A percentile compares a stretch with the other conserved stretches of the same genome.
Conservation (phyloP, 1,140 invertebrate species). For the Calephelis virginiensis region DNA sequence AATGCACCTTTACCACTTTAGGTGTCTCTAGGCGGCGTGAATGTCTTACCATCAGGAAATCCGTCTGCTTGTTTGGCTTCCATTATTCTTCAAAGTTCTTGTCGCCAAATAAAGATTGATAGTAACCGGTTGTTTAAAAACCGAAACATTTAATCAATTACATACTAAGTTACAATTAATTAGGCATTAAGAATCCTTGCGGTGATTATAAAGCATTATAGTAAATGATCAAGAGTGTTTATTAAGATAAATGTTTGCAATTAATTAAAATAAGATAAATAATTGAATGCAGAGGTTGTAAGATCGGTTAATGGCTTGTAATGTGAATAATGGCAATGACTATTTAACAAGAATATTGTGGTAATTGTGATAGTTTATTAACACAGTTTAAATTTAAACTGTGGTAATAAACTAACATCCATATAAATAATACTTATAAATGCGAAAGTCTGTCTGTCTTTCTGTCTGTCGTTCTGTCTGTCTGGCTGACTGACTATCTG, state of each 20-base stretch:
- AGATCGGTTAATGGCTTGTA: constrained; percentile 7
- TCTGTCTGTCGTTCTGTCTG: too few species aligned
- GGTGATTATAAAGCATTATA: not conserved
- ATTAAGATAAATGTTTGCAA: constrained; percentile 3
- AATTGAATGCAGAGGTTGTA: constrained; percentile 2
- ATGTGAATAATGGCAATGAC: not conserved
- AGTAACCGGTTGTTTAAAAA: not conserved
- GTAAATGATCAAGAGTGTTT: not conserved
- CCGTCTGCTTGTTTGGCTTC: too few species aligned
- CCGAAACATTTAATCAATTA: not conserved
- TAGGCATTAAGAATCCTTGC: not conserved
- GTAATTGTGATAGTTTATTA: not conserved
- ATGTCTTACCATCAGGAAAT: too few species aligned
- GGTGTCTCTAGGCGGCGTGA: too few species aligned
- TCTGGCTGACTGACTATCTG: too few species aligned
- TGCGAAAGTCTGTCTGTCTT: too few species aligned
- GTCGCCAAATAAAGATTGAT: too few species aligned
- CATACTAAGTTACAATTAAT: not conserved
- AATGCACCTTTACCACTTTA: too few species aligned
- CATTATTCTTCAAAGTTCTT: too few species aligned
- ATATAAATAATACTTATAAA: too few species aligned
- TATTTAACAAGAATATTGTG: not conserved
- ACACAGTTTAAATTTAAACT: too few species aligned
- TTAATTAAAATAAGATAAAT: constrained; percentile 7
- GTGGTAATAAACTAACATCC: too few species aligned